Evolutionary conservation across 1,140 invertebrate species (phyloP), one percentile per base, ranked within the genome.

Genomic region (Sycobia sp.): DNA sequence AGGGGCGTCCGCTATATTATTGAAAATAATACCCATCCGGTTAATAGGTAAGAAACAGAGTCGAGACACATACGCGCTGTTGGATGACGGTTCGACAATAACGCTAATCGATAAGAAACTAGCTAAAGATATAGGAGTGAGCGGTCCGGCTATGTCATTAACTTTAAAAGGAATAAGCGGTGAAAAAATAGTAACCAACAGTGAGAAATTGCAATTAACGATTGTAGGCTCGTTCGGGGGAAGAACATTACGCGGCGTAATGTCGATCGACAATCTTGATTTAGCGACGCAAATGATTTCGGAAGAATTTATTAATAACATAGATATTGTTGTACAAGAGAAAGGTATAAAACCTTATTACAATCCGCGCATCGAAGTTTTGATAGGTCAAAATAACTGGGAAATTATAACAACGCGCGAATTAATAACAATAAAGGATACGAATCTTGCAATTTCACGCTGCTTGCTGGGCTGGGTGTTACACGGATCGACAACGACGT

Each of bases 341-440:
- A 8, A 27, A 23, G 1, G 5, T 11, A n/a, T n/a, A n/a, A n/a
- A 53, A 27, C 4, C 18, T 14, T 2, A 49, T 10, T 8, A 53
- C 1, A 0, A 20, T 14, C 3, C 22, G 5, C 7, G 18, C 27
- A 1, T 53, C 18, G 13, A 38, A 20, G 11, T 53, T 1, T 38
- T 39, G 8, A 53, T 53, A 23, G 50, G 34, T 2, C 50, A 53
- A 16, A 34, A 53, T 25, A 53, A 53, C 14, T 53, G 50, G 50
- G 10, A 39, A 7, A 23, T 39, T 9, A 4, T 53, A 14, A 39
- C 5, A 14, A 5, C 5, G 25, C 22, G 0, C 14, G 8, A 14
- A 14, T 7, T 5, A 27, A 2, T n/a, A n/a, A n/a, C n/a, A n/a
- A n/a, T n/a, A n/a, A n/a, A n/a, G n/a, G n/a, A n/a, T n/a, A n/a